These are phyloP conservation scores for Laodelphax striatellus DNA, from an alignment of 1,140 invertebrate species.

Conservation along the genomic window DNA sequence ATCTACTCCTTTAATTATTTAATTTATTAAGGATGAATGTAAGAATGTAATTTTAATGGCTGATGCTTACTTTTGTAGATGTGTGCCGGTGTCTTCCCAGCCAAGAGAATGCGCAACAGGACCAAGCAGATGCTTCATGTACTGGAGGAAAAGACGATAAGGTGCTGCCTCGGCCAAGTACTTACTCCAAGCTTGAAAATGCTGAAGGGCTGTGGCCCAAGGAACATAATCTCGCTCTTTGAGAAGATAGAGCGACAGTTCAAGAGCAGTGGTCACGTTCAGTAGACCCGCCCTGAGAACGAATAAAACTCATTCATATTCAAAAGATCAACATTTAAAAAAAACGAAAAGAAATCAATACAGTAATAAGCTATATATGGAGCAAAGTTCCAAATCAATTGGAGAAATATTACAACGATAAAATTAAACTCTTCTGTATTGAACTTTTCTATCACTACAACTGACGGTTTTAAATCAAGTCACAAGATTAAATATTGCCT, in stretches of 20 bases:
- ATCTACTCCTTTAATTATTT: too few relatives aligned
- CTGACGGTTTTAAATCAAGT: too few relatives aligned
- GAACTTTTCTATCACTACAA: too few relatives aligned
- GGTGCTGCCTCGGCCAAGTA: conserved; percentile 51
- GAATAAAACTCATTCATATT: conserved; percentile 10
- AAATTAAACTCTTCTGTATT: too few relatives aligned
- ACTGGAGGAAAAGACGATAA: conserved; percentile 49
- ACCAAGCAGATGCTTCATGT: conserved; percentile 43
- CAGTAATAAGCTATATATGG: too few relatives aligned
- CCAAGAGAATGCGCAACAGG: conserved; percentile 49
- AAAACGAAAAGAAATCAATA: too few relatives aligned
- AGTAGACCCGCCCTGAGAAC: conserved; percentile 54
- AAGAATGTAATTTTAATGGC: too few relatives aligned
- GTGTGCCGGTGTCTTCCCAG: conserved; percentile 52
- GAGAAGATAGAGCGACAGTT: conserved; percentile 54
- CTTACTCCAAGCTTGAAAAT: conserved; percentile 53
- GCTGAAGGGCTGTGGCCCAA: conserved; percentile 56
- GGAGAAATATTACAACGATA: too few relatives aligned
- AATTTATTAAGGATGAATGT: too few relatives aligned
- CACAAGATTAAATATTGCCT: too few relatives aligned
- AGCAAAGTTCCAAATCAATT: too few relatives aligned
- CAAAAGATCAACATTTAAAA: too few relatives aligned
- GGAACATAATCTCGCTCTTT: conserved; percentile 62
- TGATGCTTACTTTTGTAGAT: conserved; percentile 46
- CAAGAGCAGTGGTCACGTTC: conserved; percentile 51